Conservation (phyloP, 1,140 invertebrate genomes). For the Homalodisca vitripennis region DNA sequence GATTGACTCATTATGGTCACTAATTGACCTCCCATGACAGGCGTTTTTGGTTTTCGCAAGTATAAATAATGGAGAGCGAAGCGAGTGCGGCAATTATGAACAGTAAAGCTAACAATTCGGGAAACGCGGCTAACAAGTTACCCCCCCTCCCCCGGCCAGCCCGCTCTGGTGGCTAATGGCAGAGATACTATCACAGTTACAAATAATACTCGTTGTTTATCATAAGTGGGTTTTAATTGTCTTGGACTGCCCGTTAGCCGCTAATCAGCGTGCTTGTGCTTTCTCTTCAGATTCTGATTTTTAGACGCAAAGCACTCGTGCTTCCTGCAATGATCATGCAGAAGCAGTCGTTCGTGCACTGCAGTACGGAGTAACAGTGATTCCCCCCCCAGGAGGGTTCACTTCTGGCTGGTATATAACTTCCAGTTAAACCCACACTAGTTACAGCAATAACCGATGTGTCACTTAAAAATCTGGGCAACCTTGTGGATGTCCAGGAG, state of each 20-base stretch:
- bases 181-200: not conserved
- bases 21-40: not conserved
- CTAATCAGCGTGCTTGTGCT: too few relatives aligned
- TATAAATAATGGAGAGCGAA: slow-evolving; percentile 7
- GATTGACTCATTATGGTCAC: slow-evolving; percentile 16
- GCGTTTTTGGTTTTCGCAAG: not conserved
- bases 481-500: too few relatives aligned
- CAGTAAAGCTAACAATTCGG: slow-evolving; percentile 7
- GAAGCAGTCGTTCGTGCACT: too few relatives aligned
- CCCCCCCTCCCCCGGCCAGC: not conserved
- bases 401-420: too few relatives aligned
- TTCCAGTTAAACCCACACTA: too few relatives aligned
- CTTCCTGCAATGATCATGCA: too few relatives aligned
- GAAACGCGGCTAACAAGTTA: slow-evolving; percentile 3
- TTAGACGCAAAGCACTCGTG: too few relatives aligned
- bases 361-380: too few relatives aligned
- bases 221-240: slow-evolving; percentile 23
- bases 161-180: not conserved
- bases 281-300: too few relatives aligned
- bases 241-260: not conserved
- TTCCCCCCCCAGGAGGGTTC: too few relatives aligned
- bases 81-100: not conserved
- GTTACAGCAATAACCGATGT: too few relatives aligned
- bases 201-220: slow-evolving; percentile 6
- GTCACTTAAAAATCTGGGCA: too few relatives aligned